A percentile compares a stretch with the other conserved stretches of the same genome.
These are phyloP conservation scores for Aleiodes leptofemur DNA, from an alignment of 2,888 invertebrate genomes.

Conservation along the genomic window DNA sequence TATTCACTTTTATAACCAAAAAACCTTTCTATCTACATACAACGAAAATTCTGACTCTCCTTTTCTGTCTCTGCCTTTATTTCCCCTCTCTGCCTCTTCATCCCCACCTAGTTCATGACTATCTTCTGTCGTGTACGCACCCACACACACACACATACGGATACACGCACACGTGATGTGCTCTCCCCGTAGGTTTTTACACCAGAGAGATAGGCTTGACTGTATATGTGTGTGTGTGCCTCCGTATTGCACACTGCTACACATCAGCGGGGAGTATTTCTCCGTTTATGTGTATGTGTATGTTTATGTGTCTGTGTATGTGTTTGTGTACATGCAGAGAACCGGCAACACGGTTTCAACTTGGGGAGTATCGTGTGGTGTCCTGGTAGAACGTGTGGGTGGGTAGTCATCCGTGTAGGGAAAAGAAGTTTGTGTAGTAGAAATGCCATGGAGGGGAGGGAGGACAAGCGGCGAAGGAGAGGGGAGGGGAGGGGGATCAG, in stretches of 20 bases:
- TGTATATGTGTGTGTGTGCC: too few species aligned
- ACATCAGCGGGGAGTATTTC: slow-evolving; percentile 12
- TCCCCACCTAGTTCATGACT: not conserved
- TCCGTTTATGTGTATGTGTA: slow-evolving; percentile 24
- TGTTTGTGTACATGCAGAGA: slow-evolving; percentile 61
- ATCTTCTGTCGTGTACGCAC: slow-evolving; percentile 42
- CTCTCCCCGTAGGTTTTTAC: not conserved
- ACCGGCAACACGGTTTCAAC: slow-evolving; percentile 69
- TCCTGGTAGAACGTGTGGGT: slow-evolving; percentile 45
- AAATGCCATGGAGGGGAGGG: slow-evolving; percentile 43
- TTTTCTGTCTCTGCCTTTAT: slow-evolving; percentile 52
- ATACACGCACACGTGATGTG: not conserved
- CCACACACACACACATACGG: slow-evolving; percentile 3
- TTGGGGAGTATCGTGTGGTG: slow-evolving; percentile 56
- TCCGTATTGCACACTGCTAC: not conserved
- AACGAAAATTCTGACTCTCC: slow-evolving; percentile 73
- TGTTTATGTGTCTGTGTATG: slow-evolving; percentile 42
- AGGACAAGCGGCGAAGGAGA: slow-evolving; percentile 36
- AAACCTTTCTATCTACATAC: slow-evolving; percentile 79
- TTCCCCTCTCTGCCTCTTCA: not conserved
- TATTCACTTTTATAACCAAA: slow-evolving; percentile 64
- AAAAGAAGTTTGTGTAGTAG: slow-evolving; percentile 43
- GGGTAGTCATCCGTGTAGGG: slow-evolving; percentile 61
- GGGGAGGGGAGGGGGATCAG: slow-evolving; percentile 41
- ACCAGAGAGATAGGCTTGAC: too few species aligned